Percentiles rank a stretch among this genome's conserved stretches.
Evolutionary conservation across 2,888 invertebrate genomes (phyloP).

Genomic region (Drosophila austrosaltans): DNA sequence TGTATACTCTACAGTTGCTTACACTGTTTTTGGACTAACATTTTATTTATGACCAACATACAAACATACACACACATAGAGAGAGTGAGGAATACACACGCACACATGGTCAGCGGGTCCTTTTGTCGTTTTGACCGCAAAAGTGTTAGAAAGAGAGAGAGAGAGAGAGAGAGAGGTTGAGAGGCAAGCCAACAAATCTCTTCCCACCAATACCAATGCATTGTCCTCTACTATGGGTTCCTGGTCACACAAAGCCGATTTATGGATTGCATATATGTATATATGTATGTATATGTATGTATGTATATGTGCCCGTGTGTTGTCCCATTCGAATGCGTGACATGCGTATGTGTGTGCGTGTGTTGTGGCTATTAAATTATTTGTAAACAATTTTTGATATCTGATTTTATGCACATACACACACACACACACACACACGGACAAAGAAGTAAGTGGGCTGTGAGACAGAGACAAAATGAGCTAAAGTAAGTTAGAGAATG

Average conservation of each 20-base stretch:
- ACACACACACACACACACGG: slow-evolving; percentile 18
- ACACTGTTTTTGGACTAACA: slow-evolving; percentile 72
- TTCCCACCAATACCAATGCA: slow-evolving; percentile 45
- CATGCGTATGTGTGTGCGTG: slow-evolving; percentile 70
- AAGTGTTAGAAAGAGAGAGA: slow-evolving; percentile 32
- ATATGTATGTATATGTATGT: slow-evolving; percentile 12
- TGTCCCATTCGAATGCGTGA: slow-evolving; percentile 58
- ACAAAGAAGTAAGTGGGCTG: neutral
- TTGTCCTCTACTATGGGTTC: slow-evolving; percentile 21
- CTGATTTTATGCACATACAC: slow-evolving; percentile 70
- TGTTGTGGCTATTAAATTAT: slow-evolving; percentile 73
- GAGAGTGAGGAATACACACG: slow-evolving; percentile 16
- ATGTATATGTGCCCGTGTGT: slow-evolving; percentile 20
- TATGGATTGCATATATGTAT: slow-evolving; percentile 38
- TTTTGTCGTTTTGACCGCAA: slow-evolving; percentile 34
- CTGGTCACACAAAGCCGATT: slow-evolving; percentile 47
- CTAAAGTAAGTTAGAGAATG: neutral
- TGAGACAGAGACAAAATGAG: neutral
- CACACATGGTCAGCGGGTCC: slow-evolving; percentile 17
- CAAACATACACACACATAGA: slow-evolving; percentile 36
- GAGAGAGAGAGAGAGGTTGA: neutral
- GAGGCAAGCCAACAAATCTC: slow-evolving; percentile 39
- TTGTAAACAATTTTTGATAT: slow-evolving; percentile 77
- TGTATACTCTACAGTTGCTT: slow-evolving; percentile 19
- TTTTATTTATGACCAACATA: slow-evolving; percentile 70